Percentiles rank a stretch among this genome's conserved stretches.
phyloP scores from a whole-genome alignment of 2,888 invertebrate species.

The Coecobrya sp. region DNA sequence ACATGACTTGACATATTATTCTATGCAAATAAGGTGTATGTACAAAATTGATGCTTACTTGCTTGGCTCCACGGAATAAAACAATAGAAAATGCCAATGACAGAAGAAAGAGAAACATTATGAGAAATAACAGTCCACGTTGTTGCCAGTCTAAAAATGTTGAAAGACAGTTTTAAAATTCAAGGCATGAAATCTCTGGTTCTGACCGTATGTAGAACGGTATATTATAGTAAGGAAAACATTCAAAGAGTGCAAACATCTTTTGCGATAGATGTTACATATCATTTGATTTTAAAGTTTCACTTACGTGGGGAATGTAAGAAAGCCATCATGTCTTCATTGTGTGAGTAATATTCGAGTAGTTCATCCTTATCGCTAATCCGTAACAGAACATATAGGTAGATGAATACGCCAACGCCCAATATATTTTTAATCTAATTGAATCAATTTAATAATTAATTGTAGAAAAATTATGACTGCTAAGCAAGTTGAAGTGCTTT shows the following conservation, averaged over 20 bases:
- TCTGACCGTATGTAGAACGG: too few relatives aligned
- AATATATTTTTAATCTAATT: conserved; percentile 76
- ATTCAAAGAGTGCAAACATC: too few relatives aligned
- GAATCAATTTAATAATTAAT: neutral
- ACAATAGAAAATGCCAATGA: conserved; percentile 78
- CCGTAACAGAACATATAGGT: conserved; percentile 75
- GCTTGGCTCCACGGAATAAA: conserved; percentile 73
- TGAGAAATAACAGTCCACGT: conserved; percentile 74
- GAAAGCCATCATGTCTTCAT: conserved; percentile 78
- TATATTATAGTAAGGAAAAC: too few relatives aligned
- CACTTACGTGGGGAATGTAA: conserved; percentile 71
- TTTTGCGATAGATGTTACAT: too few relatives aligned
- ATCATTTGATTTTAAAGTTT: too few relatives aligned
- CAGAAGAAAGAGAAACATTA: conserved; percentile 74
- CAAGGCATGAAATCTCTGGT: too few relatives aligned
- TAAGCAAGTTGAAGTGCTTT: neutral
- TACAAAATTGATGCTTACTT: conserved; percentile 61
- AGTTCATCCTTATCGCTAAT: conserved; percentile 73
- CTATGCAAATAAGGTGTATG: too few relatives aligned
- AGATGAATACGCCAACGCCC: conserved; percentile 72
- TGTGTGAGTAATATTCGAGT: conserved; percentile 74
- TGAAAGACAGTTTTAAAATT: neutral
- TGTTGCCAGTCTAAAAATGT: conserved; percentile 78
- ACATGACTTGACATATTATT: too few relatives aligned
- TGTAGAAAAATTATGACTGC: neutral